Conservation (phyloP, 2,888 invertebrate species). For the Cephus nigrinus region DNA sequence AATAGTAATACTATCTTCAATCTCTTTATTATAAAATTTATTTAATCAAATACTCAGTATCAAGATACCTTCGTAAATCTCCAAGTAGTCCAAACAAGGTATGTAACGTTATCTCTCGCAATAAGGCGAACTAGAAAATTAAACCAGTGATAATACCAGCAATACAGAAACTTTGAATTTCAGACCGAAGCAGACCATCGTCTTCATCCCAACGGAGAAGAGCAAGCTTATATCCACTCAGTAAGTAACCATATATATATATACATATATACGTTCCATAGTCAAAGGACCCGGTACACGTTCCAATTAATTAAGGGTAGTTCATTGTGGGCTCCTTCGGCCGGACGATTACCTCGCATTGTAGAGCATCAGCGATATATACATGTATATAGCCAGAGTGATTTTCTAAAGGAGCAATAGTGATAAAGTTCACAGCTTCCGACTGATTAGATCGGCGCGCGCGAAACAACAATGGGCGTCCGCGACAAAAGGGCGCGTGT, state of each 20-base stretch:
- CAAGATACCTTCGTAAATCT: neutral
- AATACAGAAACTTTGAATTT: neutral
- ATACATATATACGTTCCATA: neutral
- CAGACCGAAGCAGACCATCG: neutral
- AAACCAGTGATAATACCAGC: neutral
- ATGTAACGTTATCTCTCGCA: neutral
- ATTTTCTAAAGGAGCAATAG: constrained; percentile 31
- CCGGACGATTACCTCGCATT: constrained; percentile 1
- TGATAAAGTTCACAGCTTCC: constrained; percentile 37
- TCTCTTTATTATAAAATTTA: neutral
- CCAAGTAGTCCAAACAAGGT: neutral
- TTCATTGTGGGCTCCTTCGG: constrained; percentile 21
- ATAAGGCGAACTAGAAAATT: neutral
- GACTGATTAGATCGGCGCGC: constrained; percentile 30
- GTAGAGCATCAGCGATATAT: neutral
- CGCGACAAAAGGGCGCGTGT: constrained; percentile 49
- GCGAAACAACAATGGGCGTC: constrained; percentile 54
- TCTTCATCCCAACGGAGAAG: neutral
- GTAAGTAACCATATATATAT: neutral
- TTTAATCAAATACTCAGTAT: neutral
- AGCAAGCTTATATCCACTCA: neutral
- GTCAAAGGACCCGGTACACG: neutral
- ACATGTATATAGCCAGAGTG: constrained; percentile 21
- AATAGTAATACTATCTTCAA: neutral
- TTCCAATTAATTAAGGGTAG: constrained; percentile 23